These are phyloP conservation scores for Bicyclus anynana DNA, from an alignment of 1,140 invertebrate species.

Conservation along the genomic window DNA sequence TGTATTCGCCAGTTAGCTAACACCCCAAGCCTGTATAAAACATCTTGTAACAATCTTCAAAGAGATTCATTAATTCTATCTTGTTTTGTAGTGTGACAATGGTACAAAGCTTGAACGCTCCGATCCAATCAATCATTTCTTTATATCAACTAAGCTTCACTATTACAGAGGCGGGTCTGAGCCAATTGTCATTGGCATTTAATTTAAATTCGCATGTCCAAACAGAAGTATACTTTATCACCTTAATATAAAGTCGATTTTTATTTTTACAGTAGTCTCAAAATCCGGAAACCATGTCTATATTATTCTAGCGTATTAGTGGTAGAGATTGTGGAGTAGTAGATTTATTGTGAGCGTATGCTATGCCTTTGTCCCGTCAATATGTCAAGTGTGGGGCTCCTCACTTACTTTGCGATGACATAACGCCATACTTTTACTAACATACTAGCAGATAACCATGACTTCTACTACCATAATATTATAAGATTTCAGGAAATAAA, in stretches of 20 bases:
- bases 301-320: slow-evolving; percentile 35
- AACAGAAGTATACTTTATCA: background rate
- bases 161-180: slow-evolving; percentile 26
- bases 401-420: slow-evolving; percentile 44
- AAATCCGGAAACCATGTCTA: slow-evolving; percentile 27
- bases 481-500: too few species aligned
- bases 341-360: slow-evolving; percentile 56
- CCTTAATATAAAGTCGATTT: background rate
- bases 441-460: background rate
- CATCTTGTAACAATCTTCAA: too few species aligned
- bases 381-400: slow-evolving; percentile 52
- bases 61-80: too few species aligned
- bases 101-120: background rate
- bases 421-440: slow-evolving; percentile 38
- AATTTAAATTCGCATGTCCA: background rate
- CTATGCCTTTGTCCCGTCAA: slow-evolving; percentile 67
- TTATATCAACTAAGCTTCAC: slow-evolving; percentile 31
- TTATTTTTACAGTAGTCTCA: background rate
- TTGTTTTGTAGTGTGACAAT: background rate
- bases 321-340: slow-evolving; percentile 28
- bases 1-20: too few species aligned
- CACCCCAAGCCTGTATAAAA: too few species aligned
- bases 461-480: background rate
- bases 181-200: slow-evolving; percentile 30
- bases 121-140: slow-evolving; percentile 24